Evolutionary conservation across 2,888 invertebrate species (phyloP), one percentile per base, ranked within the genome.

Genomic region (Dryocosmus kuriphilus): DNA sequence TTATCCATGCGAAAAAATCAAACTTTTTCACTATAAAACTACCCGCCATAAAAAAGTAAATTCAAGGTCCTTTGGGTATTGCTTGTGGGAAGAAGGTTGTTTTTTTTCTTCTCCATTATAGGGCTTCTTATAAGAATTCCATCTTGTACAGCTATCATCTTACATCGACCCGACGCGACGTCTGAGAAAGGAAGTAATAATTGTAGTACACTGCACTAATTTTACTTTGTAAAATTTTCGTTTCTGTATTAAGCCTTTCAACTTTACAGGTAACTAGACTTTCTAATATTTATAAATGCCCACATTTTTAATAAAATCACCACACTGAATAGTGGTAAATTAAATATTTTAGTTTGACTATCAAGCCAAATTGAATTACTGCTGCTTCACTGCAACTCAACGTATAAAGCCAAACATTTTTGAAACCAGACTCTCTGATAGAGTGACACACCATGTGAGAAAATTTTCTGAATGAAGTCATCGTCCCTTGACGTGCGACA

Each of bases 71-170:
- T 24, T 57, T 57, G 24, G 22, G 24, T 9, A 5, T 24, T 57
- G 4, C 14, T 71, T n/a, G 75, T 78, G 63, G 71, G 75, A 76
- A 77, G 77, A 63, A 80, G 46, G 11, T 71, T 19, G 19, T 32
- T n/a, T 71, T 11, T 71, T 51, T 71, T 75, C 60, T 38, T 24
- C 16, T 46, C 32, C 46, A 74, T 51, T 76, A 63, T 85, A 85
- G 74, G 88, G 87, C 84, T 88, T 88, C 88, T 84, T 83, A 82
- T 84, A 84, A 86, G 87, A 87, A 87, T 87, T 86, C 83, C 82
- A 81, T 75, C 80, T 81, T 80, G 79, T 80, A 79, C 65, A 35
- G 30, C 71, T 79, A 79, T 79, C 74, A 27, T 35, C 65, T 79
- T 79, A 74, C 77, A 55, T 63, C 51, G 55, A 65, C 19, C 62